Evolutionary conservation across 2,113 vertebrate species (phyloP), one percentile per base, ranked within the genome.

Genomic region (Hystrix brachyura): DNA sequence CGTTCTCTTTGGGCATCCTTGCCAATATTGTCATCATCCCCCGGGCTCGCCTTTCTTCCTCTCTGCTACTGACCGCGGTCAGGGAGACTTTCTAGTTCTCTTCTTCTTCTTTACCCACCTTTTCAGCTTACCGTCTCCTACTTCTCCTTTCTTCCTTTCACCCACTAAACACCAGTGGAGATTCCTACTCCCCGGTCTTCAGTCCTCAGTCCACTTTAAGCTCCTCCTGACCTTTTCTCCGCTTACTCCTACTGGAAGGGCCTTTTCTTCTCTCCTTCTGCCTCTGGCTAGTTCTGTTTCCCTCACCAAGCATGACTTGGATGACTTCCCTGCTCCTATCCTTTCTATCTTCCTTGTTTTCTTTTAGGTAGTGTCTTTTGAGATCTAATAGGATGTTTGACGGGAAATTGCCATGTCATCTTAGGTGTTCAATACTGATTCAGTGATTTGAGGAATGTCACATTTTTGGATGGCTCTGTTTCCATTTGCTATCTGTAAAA

Each of bases 31-130:
- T 81, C 59, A 51, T 59, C 25, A 15, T 25, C 13, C 9, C 3
- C 18, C 1, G 0, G 8, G 59, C 38, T 21, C 1, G 11, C 32
- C 25, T 72, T 62, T 27, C 51, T 32, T 17, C 0, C 27, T 59
- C 64, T 71, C 12, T 25, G 5, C 1, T 21, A 9, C 8, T 65
- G 60, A 43, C 10, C 15, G 8, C 60, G 13, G 48, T 48, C n/a
- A n/a, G 64, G 48, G 18, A 11, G 21, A 46, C 19, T 21, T 34
- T 48, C 25, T 29, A 6, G 21, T 82, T 83, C 38, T 86, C 80
- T 72, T 53, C 51, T 84, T 6, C 29, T 43, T 65, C 46, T 74
- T 32, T 53, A 29, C 25, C 59, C 55, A 38, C 46, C 87, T 48
- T 48, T 92, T 72, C 23, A 90, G 27, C 18, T 84, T 23, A 53